Evolutionary conservation across 2,888 invertebrate species (phyloP).

Genomic region (Ormyrus labotus): DNA sequence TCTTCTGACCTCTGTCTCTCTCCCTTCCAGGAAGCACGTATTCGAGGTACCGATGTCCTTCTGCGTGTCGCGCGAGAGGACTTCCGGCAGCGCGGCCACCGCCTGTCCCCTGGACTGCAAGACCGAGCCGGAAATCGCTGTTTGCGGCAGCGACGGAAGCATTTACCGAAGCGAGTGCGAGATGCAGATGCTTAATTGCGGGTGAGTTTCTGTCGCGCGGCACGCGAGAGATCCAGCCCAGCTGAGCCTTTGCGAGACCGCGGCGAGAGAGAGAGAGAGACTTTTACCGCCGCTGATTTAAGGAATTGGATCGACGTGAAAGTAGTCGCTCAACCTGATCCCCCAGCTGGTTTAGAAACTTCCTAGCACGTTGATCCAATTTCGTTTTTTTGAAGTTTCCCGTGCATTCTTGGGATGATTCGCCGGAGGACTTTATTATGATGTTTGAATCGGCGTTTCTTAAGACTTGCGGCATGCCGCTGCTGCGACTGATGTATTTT

Average conservation of each 20-base stretch:
- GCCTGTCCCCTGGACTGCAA: slow-evolving; percentile 86
- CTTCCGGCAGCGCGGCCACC: slow-evolving; percentile 80
- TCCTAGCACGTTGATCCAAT: too few species aligned
- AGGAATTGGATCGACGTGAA: too few species aligned
- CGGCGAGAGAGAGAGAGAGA: neutral
- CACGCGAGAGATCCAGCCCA: neutral
- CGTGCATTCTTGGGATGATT: too few species aligned
- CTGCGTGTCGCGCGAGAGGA: slow-evolving; percentile 88
- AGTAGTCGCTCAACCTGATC: too few species aligned
- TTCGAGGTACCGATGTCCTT: slow-evolving; percentile 94
- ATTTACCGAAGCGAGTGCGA: slow-evolving; percentile 93
- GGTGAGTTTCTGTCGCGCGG: slow-evolving; percentile 78
- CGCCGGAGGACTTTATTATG: too few species aligned
- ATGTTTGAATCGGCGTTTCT: too few species aligned
- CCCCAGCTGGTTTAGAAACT: too few species aligned
- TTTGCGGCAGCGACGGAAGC: slow-evolving; percentile 93
- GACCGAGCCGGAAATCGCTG: slow-evolving; percentile 83
- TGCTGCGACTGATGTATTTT: too few species aligned
- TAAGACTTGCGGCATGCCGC: too few species aligned
- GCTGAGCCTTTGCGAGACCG: neutral
- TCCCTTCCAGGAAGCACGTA: slow-evolving; percentile 85
- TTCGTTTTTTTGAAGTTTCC: too few species aligned
- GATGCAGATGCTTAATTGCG: slow-evolving; percentile 91
- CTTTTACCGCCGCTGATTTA: neutral
- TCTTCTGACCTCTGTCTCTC: too few species aligned